Evolutionary conservation across 2,113 vertebrate species (phyloP).

Genomic region (Hemibagrus wyckioides): DNA sequence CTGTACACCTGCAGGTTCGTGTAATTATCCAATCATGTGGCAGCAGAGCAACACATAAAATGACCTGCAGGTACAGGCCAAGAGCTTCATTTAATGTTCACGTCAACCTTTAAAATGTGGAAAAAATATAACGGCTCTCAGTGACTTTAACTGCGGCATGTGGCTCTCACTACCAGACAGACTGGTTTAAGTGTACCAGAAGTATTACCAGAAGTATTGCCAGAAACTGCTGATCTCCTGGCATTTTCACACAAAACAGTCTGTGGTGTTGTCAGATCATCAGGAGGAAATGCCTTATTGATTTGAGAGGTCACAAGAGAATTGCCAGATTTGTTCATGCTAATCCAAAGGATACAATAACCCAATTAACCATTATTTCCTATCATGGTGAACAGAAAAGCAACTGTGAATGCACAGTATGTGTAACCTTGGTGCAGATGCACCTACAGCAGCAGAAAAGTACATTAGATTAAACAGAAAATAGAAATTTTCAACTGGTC

Average conservation of each 20-base stretch:
- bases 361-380: neutral
- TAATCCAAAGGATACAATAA: neutral
- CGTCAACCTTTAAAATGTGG: neutral
- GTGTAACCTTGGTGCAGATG: neutral
- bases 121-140: neutral
- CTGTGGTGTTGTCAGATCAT: neutral
- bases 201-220: no score
- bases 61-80: conserved; percentile 1
- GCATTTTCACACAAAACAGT: neutral
- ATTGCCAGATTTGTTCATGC: neutral
- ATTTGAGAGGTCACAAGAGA: neutral
- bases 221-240: neutral
- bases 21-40: conserved; percentile 1
- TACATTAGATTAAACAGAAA: neutral
- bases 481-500: neutral
- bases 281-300: neutral
- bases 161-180: neutral
- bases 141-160: neutral
- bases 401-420: neutral
- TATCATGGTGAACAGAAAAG: neutral
- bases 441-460: neutral
- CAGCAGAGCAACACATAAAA: neutral
- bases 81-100: conserved; percentile 10
- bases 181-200: neutral
- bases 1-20: neutral